phyloP scores from a whole-genome alignment of 2,888 invertebrate species.

The Lasius fuliginosus region DNA sequence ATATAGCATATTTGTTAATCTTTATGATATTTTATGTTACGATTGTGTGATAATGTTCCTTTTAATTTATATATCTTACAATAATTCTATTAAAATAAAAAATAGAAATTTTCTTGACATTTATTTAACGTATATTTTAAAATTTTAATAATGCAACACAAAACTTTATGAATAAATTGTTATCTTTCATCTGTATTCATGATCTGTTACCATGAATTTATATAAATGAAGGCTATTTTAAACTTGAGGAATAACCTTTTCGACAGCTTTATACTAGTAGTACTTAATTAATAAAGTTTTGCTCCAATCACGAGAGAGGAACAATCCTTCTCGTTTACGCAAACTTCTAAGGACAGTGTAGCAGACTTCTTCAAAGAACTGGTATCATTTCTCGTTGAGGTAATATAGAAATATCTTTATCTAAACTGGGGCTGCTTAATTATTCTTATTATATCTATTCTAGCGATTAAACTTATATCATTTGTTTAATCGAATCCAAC shows the following conservation, averaged over 20 bases:
- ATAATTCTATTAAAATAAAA: slow-evolving; percentile 3
- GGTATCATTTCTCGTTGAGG: slow-evolving; percentile 4
- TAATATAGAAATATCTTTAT: slow-evolving; percentile 43
- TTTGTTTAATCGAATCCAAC: slow-evolving; percentile 10
- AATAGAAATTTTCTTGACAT: not conserved
- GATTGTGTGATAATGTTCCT: not conserved
- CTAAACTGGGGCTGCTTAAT: slow-evolving; percentile 24
- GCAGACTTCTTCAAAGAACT: slow-evolving; percentile 33
- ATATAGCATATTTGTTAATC: not conserved
- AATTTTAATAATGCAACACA: not conserved
- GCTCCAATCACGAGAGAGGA: slow-evolving; percentile 24
- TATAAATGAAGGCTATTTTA: slow-evolving; percentile 38
- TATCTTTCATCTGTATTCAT: not conserved
- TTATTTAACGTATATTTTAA: not conserved
- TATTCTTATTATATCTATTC: slow-evolving; percentile 44
- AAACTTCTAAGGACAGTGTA: slow-evolving; percentile 35
- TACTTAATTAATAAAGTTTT: slow-evolving; percentile 55
- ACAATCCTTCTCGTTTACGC: slow-evolving; percentile 43
- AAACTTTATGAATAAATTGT: slow-evolving; percentile 10
- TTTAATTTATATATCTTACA: not conserved
- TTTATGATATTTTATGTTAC: not conserved
- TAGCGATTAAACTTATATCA: slow-evolving; percentile 33
- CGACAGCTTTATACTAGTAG: slow-evolving; percentile 35
- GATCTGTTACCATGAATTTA: slow-evolving; percentile 6
- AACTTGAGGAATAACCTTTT: slow-evolving; percentile 45